A percentile compares a stretch with the other conserved stretches of the same genome.
Conservation (phyloP, 2,888 invertebrate species). For the Acanthosepion esculentum region DNA sequence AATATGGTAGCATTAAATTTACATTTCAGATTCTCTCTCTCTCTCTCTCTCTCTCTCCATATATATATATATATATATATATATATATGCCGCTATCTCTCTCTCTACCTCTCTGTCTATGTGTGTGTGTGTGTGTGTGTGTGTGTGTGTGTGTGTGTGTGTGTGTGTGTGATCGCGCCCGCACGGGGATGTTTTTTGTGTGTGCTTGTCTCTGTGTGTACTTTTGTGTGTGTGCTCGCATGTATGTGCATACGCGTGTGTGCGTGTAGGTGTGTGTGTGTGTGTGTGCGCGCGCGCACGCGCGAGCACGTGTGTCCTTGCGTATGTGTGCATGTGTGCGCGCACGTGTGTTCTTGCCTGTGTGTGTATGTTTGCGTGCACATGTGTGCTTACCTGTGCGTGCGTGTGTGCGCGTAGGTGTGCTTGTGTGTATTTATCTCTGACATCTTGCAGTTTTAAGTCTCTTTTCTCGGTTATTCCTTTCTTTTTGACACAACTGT, state of each 20-base stretch:
- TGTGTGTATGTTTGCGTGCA: neutral
- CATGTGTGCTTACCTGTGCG: neutral
- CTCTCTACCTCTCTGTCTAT: neutral
- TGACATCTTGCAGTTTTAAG: too few relatives aligned
- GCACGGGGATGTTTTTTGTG: accelerated
- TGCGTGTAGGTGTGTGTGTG: neutral
- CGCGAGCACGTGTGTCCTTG: too few relatives aligned
- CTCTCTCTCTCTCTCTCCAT: too few relatives aligned
- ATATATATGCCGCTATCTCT: neutral
- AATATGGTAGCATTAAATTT: too few relatives aligned
- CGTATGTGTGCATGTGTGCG: neutral
- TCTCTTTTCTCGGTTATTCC: too few relatives aligned
- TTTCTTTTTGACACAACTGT: neutral
- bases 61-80: neutral
- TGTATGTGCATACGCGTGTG: neutral
- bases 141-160: neutral
- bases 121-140: neutral
- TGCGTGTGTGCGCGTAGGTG: neutral
- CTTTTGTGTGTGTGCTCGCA: too few relatives aligned
- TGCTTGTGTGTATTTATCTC: neutral
- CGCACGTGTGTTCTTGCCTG: accelerated
- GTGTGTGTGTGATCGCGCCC: neutral
- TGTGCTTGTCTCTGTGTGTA: too few relatives aligned
- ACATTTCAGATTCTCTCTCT: too few relatives aligned
- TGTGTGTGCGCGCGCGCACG: neutral